These are phyloP conservation scores for Lithophane socia DNA, from an alignment of 2,888 invertebrate species.

Conservation along the genomic window DNA sequence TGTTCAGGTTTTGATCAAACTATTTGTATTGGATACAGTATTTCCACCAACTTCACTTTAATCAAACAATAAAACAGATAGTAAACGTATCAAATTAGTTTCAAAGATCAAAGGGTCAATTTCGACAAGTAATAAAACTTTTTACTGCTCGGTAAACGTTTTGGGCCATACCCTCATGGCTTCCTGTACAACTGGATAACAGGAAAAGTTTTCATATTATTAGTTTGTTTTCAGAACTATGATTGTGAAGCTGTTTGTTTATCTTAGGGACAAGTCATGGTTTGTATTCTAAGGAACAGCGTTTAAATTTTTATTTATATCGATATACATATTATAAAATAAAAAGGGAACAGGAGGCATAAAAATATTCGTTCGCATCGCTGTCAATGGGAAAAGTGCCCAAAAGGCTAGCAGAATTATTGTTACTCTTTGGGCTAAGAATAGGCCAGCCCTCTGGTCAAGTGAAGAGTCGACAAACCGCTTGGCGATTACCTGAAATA, in stretches of 20 bases:
- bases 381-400: no score
- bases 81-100: slow-evolving; percentile 25
- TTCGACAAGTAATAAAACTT: slow-evolving; percentile 27
- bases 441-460: no score
- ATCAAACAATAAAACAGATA: slow-evolving; percentile 19
- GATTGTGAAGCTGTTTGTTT: background rate
- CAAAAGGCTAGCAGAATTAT: no score
- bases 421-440: no score
- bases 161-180: background rate
- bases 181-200: slow-evolving; percentile 1
- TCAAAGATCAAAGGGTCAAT: slow-evolving; percentile 25
- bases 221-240: slow-evolving; percentile 4
- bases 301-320: no score
- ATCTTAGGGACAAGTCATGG: background rate
- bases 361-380: no score
- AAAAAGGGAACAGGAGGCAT: no score
- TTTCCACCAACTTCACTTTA: background rate
- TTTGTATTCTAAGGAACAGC: no score
- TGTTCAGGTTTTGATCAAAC: background rate
- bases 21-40: background rate
- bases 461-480: no score
- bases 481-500: no score
- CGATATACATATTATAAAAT: no score
- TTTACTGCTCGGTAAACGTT: slow-evolving; percentile 20
- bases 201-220: slow-evolving; percentile 34